Evolutionary conservation across 2,888 invertebrate genomes (phyloP).

Genomic region (Agriopis aurantiaria): DNA sequence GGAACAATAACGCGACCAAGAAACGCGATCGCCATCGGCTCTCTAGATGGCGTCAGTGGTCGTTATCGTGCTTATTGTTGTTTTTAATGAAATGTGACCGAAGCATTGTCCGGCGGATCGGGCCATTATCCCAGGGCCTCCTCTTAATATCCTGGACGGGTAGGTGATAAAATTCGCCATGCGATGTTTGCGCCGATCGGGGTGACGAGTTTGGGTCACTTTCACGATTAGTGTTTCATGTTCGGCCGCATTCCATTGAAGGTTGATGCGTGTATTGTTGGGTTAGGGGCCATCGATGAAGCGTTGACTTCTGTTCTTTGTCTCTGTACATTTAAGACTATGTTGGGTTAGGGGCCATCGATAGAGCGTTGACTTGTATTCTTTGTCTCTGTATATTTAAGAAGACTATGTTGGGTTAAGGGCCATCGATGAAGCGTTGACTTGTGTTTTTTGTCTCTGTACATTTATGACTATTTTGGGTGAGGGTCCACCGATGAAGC

Average conservation of each 20-base stretch:
- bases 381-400: no score
- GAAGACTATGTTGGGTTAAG: no score
- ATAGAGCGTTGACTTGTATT: no score
- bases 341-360: not conserved
- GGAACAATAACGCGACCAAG: constrained; percentile 46
- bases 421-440: no score
- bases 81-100: constrained; percentile 78
- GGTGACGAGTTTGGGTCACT: constrained; percentile 60
- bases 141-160: constrained; percentile 67
- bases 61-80: constrained; percentile 76
- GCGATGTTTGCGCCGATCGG: constrained; percentile 65
- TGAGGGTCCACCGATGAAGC: no score
- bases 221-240: constrained; percentile 37
- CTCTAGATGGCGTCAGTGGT: constrained; percentile 49
- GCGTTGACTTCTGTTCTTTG: not conserved
- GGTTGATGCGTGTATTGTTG: constrained; percentile 6
- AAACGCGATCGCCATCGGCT: constrained; percentile 55
- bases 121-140: constrained; percentile 70
- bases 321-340: not conserved
- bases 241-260: constrained; percentile 22
- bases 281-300: constrained; percentile 12
- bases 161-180: constrained; percentile 71
- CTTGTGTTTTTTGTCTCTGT: no score
- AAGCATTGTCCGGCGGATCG: constrained; percentile 75
- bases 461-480: no score